phyloP scores from a whole-genome alignment of 35 echinoderm and acorn worm species.

The Strongylocentrotus purpuratus region DNA sequence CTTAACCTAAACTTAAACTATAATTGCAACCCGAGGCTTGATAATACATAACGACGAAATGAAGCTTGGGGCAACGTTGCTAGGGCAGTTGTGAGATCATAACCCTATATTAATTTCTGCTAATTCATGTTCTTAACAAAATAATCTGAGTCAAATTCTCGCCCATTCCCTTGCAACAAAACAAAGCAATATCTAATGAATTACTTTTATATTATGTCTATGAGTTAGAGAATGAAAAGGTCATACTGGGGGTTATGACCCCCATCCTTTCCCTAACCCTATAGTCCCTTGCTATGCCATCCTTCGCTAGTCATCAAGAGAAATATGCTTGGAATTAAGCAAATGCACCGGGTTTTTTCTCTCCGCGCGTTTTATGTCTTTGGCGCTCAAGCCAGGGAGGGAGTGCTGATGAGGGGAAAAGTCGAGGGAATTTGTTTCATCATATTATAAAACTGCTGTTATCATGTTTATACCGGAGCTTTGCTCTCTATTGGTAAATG shows the following conservation, averaged over 20 bases:
- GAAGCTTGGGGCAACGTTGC: no score
- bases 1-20: no score
- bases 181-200: no score
- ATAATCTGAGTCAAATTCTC: no score
- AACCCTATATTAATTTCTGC: no score
- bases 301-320: background rate
- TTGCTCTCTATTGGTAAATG: background rate
- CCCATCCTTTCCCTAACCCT: background rate
- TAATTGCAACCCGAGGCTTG: no score
- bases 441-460: background rate
- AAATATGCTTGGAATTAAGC: conserved; percentile 36
- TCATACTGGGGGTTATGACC: background rate
- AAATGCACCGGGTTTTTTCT: conserved; percentile 20
- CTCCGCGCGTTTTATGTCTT: background rate
- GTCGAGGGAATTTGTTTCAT: background rate
- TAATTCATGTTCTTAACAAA: no score
- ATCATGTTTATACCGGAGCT: background rate
- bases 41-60: no score
- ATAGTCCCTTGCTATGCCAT: background rate
- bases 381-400: background rate
- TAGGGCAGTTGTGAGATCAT: no score
- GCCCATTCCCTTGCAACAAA: no score
- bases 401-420: background rate
- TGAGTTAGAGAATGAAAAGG: background rate
- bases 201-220: background rate